Base-by-base conservation (phyloP, 1,140 invertebrate genomes). In the Nephotettix cincticeps region DNA sequence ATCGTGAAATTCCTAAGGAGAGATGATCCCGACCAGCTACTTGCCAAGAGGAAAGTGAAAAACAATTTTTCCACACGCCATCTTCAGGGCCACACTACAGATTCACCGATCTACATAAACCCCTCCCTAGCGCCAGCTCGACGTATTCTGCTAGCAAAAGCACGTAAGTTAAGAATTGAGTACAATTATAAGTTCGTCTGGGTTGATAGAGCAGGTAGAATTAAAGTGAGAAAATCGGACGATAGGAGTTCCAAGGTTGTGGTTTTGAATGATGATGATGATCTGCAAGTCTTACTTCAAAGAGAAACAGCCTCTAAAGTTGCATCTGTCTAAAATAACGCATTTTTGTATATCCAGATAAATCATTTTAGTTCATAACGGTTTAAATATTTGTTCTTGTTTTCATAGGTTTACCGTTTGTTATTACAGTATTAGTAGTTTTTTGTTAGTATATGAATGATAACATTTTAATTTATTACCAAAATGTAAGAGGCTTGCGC, bases 91-190 rank as follows among this genome's bases (percentile, higher is more conserved):
- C 30, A 43, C 30, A 66, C 29, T 19, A 45, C 32, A n/a, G 64
- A 66, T 30, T 21, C n/a, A 1, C 64, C 64, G 17, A 43, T 66
- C 64, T 66, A 66, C 64, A 66, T 66, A 6, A 66, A 66, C 43
- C n/a, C 43, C 3, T 66, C 64, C n/a, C 28, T 66, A n/a, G n/a
- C 28, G 1, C 32, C 32, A 27, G 64, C n/a, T 4, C 32, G 64
- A n/a, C 1, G 64, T 14, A 27, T 66, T 0, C 64, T 66, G 1
- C 43, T 66, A n/a, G 64, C 28, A 0, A 40, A 66, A 45, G 64
- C 64, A 21, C 64, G 64, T 21, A 66, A 40, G 21, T 27, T 66
- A 29, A 66, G 27, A 23, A 51, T 23, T 29, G 61, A 36, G 2
- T 64, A 6, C 23, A 64, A 28, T 4, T 28, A 9, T n/a, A 64